Evolutionary conservation across 2,113 vertebrate genomes (phyloP).

Genomic region (Madoqua kirkii): DNA sequence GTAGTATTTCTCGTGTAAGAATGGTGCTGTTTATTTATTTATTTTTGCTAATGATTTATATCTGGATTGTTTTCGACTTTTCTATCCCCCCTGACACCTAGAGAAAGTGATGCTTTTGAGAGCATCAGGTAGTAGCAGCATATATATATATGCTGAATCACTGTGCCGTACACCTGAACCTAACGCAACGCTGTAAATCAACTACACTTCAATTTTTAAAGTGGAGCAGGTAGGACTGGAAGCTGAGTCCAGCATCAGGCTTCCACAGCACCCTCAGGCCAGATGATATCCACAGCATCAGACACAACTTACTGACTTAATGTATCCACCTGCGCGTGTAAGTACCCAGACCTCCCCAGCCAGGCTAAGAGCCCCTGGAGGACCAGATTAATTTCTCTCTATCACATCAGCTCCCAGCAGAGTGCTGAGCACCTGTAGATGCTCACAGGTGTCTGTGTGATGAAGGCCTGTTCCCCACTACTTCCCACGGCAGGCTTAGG

Average conservation of each 20-base stretch:
- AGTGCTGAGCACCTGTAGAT: fast-evolving
- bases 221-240: neutral
- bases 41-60: neutral
- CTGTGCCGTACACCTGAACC: neutral
- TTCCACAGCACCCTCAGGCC: neutral
- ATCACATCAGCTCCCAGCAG: neutral
- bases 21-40: neutral
- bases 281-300: too few species aligned
- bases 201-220: neutral
- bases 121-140: neutral
- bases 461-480: neutral
- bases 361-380: neutral
- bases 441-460: neutral
- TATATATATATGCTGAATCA: neutral
- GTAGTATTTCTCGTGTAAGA: neutral
- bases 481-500: neutral
- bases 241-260: neutral
- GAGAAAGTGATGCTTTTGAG: neutral
- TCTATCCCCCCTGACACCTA: neutral
- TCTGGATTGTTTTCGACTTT: neutral
- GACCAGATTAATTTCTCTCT: neutral
- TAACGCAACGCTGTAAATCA: neutral
- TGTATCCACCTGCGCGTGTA: neutral
- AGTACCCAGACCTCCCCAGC: neutral
- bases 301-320: too few species aligned